Evolutionary conservation across 2,888 invertebrate species (phyloP).

Genomic region (Eristalinus aeneus): DNA sequence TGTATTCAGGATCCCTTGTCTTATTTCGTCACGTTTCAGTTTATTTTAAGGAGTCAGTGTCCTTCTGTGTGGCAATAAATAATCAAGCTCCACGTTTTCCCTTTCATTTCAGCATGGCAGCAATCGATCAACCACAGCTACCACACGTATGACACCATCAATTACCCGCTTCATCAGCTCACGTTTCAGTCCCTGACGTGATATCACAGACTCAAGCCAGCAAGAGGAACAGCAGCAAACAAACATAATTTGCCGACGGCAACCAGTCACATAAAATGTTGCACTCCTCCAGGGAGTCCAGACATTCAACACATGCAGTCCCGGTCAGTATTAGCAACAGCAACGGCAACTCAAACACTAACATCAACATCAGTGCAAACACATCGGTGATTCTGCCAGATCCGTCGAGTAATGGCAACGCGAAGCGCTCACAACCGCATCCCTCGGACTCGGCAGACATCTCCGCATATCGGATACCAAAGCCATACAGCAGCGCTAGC

Average conservation of each 20-base stretch:
- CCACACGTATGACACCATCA: not conserved
- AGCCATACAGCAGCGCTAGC: conserved; percentile 33
- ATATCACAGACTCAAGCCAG: not conserved
- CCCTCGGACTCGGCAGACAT: conserved; percentile 52
- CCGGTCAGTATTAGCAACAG: conserved; percentile 6
- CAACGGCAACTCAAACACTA: conserved; percentile 14
- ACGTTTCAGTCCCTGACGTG: not conserved
- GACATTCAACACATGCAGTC: conserved; percentile 44
- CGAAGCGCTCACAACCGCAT: conserved; percentile 45
- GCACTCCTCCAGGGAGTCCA: conserved; percentile 66
- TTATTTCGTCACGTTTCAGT: no score
- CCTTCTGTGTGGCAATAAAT: not conserved
- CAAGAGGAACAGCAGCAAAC: not conserved
- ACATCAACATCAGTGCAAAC: conserved; percentile 44
- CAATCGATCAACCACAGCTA: not conserved
- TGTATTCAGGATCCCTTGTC: no score
- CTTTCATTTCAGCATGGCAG: conserved; percentile 6
- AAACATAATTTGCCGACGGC: not conserved
- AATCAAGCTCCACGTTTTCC: not conserved
- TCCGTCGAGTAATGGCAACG: conserved; percentile 62
- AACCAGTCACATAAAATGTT: conserved; percentile 53
- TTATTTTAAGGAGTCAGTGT: no score
- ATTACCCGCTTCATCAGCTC: not conserved
- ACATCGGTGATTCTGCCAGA: conserved; percentile 42
- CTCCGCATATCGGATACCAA: conserved; percentile 51